Evolutionary conservation across 2,888 invertebrate species (phyloP), one percentile per base, ranked within the genome.

Genomic region (Gari tellinella): DNA sequence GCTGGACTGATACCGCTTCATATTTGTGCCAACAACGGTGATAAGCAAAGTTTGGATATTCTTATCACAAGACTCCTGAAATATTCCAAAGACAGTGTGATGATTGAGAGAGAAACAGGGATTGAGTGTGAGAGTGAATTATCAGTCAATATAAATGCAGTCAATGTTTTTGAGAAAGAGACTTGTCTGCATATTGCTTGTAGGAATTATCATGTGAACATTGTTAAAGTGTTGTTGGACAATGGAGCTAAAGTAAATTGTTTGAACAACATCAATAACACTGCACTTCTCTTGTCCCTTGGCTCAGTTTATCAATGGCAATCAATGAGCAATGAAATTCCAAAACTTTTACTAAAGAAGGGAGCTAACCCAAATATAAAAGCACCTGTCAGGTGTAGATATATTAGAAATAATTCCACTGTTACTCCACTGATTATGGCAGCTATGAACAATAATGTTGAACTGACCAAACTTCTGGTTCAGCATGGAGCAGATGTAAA

Each of bases 341-440:
- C 74, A 5, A 60, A 48, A 51, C 56, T 76, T 31, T 67, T 89
- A 7, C 56, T 89, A 15, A 70, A 83, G 48, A 63, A 72, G 14
- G 87, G 87, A 4, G 86, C 88, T 2, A 74, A 81, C 17, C 66
- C 76, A 3, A 75, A 79, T 41, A 45, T 57, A 3, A 64, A 57
- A 8, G 83, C 83, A 1, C 56, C 53, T 31, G 61, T 83, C 4
- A 51, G 48, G 15, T 66, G 55, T 64, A 57, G 73, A 45, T 76
- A 58, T 26, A 21, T 75, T 8, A 38, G 26, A 37, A 43, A 40
- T 8, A 58, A 65, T 14, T 25, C 53, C 5, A 60, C 64, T 17
- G 63, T 86, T n/a, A 84, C 86, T 5, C 86, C 89, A 7, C 73
- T 88, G 1, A 80, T 81, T 21, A 51, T 86, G 5, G 84, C 87